Conservation (phyloP, 2,888 invertebrate species). For the Caenorhabditis uteleia region DNA sequence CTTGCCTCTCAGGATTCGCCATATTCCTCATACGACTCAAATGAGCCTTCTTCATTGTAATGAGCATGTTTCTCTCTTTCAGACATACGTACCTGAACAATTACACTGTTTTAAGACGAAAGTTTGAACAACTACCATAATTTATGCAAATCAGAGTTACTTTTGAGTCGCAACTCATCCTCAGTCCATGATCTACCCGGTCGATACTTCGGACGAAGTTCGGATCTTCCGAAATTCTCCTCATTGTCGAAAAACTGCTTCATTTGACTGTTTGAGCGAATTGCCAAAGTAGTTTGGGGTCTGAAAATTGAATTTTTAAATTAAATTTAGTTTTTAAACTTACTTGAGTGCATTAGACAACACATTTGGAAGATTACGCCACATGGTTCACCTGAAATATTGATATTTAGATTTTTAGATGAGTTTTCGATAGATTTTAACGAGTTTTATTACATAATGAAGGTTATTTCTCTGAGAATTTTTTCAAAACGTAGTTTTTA, state of each 20-base stretch:
- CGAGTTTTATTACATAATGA: too few species aligned
- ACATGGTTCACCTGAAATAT: constrained; percentile 14
- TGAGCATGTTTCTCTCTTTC: constrained; percentile 94
- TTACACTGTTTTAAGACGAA: not conserved
- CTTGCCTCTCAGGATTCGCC: constrained; percentile 68
- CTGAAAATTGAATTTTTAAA: constrained; percentile 17
- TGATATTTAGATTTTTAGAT: constrained; percentile 1
- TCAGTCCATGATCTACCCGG: constrained; percentile 78
- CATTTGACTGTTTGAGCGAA: constrained; percentile 19
- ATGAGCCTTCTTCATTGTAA: constrained; percentile 84
- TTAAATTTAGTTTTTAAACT: not conserved
- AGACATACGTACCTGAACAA: constrained; percentile 79
- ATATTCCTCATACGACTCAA: constrained; percentile 72
- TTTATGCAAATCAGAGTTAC: constrained; percentile 92
- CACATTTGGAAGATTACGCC: constrained; percentile 28
- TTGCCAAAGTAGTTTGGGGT: constrained; percentile 7
- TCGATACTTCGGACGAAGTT: constrained; percentile 56
- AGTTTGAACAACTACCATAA: constrained; percentile 79
- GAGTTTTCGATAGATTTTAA: too few species aligned
- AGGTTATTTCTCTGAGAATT: too few species aligned
- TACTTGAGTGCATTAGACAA: constrained; percentile 15
- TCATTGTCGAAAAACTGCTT: constrained; percentile 60
- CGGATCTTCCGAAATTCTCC: constrained; percentile 52
- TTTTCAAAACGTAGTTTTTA: too few species aligned
- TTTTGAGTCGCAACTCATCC: constrained; percentile 91